Conservation (phyloP, 2,888 invertebrate species). For the Sepioteuthis lessoniana region DNA sequence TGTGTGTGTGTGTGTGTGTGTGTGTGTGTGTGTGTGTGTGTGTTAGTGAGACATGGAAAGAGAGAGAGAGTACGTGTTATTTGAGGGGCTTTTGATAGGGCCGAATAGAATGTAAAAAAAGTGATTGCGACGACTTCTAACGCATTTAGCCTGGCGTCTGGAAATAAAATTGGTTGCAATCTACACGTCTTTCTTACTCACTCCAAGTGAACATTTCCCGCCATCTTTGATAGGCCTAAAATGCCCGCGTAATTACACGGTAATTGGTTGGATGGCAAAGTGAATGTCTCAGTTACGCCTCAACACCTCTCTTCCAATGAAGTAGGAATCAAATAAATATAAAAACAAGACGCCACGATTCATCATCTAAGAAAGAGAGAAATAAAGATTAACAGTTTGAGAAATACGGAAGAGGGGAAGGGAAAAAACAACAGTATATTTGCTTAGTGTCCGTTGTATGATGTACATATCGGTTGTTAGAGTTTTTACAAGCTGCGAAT, state of each 20-base stretch:
- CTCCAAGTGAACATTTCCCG: not conserved
- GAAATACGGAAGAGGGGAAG: not conserved
- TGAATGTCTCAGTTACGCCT: not conserved
- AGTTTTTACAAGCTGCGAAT: not conserved
- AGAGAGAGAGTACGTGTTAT: not conserved
- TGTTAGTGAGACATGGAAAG: too few relatives aligned
- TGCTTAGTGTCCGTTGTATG: not conserved
- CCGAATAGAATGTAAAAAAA: not conserved
- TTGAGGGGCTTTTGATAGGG: too few relatives aligned
- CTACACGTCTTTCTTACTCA: not conserved
- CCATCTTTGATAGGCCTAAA: slow-evolving; percentile 13
- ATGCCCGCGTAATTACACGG: not conserved
- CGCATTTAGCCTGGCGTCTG: not conserved
- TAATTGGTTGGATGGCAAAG: not conserved
- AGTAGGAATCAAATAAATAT: not conserved
- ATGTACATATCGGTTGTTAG: not conserved
- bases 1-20: too few relatives aligned
- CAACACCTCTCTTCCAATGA: not conserved
- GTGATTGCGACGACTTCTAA: not conserved
- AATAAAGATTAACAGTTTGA: not conserved
- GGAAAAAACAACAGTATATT: not conserved
- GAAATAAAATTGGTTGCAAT: not conserved
- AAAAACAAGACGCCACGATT: not conserved
- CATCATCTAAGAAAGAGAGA: not conserved
- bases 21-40: not conserved